A percentile compares a stretch with the other conserved stretches of the same genome.
phyloP scores from a whole-genome alignment of 2,113 vertebrate species.

The Coptodon bakossiorum region DNA sequence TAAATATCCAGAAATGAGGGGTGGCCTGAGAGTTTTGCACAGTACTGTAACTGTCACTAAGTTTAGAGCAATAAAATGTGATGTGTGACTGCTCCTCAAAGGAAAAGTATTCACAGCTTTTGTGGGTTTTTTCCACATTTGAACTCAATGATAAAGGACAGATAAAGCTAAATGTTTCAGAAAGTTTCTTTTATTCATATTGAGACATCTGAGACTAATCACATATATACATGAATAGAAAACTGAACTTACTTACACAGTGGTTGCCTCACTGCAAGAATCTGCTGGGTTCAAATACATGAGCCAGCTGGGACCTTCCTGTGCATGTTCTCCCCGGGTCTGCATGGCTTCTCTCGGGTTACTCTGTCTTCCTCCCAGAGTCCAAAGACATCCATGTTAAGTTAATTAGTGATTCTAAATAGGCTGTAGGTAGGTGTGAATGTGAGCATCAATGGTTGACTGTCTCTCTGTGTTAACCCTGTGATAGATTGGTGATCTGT shows the following conservation, averaged over 20 bases:
- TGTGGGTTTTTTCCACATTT: not conserved
- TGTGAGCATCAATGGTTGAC: not conserved
- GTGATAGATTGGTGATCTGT: not conserved
- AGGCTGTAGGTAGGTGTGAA: not conserved
- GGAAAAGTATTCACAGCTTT: not conserved
- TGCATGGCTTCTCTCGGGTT: not conserved
- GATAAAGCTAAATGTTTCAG: not conserved
- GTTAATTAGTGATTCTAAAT: not conserved
- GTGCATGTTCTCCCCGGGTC: not conserved
- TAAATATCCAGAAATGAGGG: not conserved
- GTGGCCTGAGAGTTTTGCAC: not conserved
- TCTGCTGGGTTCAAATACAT: not conserved
- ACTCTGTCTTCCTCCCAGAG: not conserved
- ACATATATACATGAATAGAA: not conserved
- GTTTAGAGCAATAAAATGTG: not conserved
- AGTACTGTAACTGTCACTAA: not conserved
- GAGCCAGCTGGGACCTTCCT: not conserved
- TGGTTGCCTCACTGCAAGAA: not conserved
- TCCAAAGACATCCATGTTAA: not conserved
- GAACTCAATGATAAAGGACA: not conserved
- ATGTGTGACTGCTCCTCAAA: rapidly evolving
- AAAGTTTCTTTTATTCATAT: not conserved
- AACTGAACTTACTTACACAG: not conserved
- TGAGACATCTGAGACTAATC: not conserved
- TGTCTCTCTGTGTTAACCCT: not conserved